Conservation (phyloP, 2,797 vertebrate genomes). For the Mustela erminea region DNA sequence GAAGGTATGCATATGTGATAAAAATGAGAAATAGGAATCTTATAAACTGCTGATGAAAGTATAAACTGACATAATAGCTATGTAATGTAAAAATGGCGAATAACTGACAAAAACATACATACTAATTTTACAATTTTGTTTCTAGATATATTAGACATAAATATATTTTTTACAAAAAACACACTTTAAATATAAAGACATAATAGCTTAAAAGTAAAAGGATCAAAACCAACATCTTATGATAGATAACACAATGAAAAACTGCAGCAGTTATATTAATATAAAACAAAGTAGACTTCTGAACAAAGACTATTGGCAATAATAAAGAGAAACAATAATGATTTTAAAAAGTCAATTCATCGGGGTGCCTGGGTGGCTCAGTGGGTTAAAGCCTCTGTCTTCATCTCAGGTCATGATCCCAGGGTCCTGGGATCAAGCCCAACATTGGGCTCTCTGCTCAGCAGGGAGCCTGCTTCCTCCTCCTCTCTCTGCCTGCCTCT, state of each 20-base stretch:
- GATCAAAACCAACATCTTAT: background rate
- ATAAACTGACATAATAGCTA: background rate
- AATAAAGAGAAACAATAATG: slow-evolving; percentile 18
- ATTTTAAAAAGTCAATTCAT: background rate
- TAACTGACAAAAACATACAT: background rate
- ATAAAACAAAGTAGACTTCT: background rate
- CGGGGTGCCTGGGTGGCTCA: too few species aligned
- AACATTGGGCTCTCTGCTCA: too few species aligned
- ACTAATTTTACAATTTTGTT: background rate
- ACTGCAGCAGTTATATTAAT: background rate
- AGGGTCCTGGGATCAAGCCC: too few species aligned
- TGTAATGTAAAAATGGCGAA: background rate
- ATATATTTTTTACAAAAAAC: background rate
- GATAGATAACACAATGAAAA: background rate
- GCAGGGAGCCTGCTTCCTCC: too few species aligned
- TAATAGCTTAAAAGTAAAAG: background rate
- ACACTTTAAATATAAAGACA: background rate
- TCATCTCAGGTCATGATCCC: too few species aligned
- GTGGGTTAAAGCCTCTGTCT: too few species aligned
- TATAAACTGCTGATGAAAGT: background rate
- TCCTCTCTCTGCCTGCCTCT: too few species aligned
- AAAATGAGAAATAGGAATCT: background rate
- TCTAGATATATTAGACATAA: background rate
- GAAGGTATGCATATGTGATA: too few species aligned
- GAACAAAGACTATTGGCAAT: background rate